These are phyloP conservation scores for Pseudochaenichthys georgianus DNA, from an alignment of 2,797 vertebrate genomes.

Conservation along the genomic window DNA sequence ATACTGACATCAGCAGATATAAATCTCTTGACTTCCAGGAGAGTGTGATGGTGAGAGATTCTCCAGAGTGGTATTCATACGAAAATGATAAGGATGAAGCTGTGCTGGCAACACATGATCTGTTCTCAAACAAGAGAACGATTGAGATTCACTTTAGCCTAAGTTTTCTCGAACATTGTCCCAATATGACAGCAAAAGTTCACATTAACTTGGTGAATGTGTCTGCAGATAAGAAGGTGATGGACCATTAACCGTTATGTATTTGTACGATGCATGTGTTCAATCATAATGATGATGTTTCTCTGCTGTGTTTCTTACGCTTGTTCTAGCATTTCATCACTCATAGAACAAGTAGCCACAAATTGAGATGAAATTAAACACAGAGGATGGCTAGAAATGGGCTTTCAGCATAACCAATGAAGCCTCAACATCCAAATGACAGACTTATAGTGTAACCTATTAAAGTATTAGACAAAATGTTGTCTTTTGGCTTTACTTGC, in stretches of 20 bases:
- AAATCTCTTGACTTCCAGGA: conserved; percentile 34
- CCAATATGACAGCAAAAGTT: conserved; percentile 32
- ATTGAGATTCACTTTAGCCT: conserved; percentile 47
- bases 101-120: conserved; percentile 52
- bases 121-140: conserved; percentile 29
- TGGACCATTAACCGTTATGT: conserved; percentile 30
- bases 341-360: conserved; percentile 49
- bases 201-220: conserved; percentile 32
- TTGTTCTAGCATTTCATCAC: conserved; percentile 54
- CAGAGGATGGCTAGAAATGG: conserved; percentile 39
- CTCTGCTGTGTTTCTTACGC: conserved; percentile 34
- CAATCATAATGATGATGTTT: conserved; percentile 36
- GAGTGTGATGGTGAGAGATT: conserved; percentile 35
- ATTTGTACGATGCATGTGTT: conserved; percentile 29
- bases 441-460: conserved; percentile 70
- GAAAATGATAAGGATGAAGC: conserved; percentile 46
- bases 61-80: conserved; percentile 40
- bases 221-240: conserved; percentile 65
- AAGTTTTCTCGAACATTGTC: conserved; percentile 45
- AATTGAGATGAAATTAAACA: conserved; percentile 54
- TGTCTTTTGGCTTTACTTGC: conserved; percentile 69
- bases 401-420: conserved; percentile 53
- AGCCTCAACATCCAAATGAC: conserved; percentile 71
- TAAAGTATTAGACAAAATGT: conserved; percentile 77
- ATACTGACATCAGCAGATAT: conserved; percentile 51